Conservation (phyloP, 2,888 invertebrate genomes). For the Heteropelma amictum region DNA sequence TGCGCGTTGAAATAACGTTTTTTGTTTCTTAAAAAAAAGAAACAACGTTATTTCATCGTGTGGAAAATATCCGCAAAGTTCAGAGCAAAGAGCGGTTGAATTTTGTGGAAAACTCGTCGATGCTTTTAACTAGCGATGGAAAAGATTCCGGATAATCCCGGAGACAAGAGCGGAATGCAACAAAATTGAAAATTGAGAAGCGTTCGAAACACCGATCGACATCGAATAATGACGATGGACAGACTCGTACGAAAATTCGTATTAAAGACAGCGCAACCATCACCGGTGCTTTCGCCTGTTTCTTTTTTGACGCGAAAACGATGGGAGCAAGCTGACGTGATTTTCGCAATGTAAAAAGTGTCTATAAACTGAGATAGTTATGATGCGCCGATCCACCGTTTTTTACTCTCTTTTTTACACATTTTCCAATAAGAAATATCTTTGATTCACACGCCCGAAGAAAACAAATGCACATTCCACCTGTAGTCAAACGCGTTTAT, state of each 20-base stretch:
- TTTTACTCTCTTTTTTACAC: neutral
- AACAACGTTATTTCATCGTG: too few relatives aligned
- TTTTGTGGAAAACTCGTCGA: too few relatives aligned
- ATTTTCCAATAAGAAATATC: neutral
- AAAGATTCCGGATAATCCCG: neutral
- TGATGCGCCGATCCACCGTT: neutral
- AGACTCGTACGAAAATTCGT: too few relatives aligned
- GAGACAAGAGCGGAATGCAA: neutral
- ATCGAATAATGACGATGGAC: too few relatives aligned
- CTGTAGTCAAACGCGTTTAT: neutral
- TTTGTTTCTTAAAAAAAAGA: too few relatives aligned
- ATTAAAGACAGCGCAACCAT: slow-evolving; percentile 10
- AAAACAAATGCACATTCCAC: slow-evolving; percentile 4
- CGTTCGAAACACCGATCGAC: neutral
- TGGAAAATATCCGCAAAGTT: too few relatives aligned
- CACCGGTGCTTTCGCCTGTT: slow-evolving; percentile 18
- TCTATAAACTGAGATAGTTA: slow-evolving; percentile 1
- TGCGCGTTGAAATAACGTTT: too few relatives aligned
- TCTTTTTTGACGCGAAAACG: neutral
- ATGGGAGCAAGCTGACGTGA: slow-evolving; percentile 6
- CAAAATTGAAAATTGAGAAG: neutral
- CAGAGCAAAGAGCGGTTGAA: too few relatives aligned
- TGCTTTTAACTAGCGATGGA: too few relatives aligned
- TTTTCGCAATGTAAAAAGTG: neutral
- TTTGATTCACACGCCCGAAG: slow-evolving; percentile 2